Evolutionary conservation across 2,797 vertebrate species (phyloP).

Genomic region (Notolabrus celidotus): DNA sequence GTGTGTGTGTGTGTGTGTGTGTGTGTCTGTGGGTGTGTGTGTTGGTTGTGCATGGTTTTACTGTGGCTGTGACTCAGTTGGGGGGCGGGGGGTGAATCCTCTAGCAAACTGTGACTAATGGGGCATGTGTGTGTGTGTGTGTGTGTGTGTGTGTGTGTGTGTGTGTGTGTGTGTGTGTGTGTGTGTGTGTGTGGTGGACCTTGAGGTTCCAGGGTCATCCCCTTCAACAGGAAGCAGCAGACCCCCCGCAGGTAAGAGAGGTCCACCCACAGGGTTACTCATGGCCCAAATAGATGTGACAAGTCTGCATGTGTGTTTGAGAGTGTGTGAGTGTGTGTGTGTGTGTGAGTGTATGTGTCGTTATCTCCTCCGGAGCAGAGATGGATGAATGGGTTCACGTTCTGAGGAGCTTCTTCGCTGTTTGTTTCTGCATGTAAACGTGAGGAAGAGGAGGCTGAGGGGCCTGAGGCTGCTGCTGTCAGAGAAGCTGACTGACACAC

Average conservation of each 20-base stretch:
- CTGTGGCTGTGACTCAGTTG: conserved; percentile 39
- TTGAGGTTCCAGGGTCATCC: conserved; percentile 30
- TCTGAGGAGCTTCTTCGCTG: conserved; percentile 34
- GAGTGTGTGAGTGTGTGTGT: conserved; percentile 14
- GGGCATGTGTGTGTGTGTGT: conserved; percentile 7
- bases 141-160: not conserved
- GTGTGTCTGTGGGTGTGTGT: not conserved
- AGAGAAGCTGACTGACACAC: conserved; percentile 38
- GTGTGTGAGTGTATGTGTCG: not conserved
- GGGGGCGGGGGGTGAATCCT: conserved; percentile 24
- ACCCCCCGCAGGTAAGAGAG: conserved; percentile 53
- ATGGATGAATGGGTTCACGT: conserved; percentile 34
- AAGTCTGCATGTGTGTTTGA: conserved; percentile 29
- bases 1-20: not conserved
- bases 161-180: not conserved
- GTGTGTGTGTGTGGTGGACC: conserved; percentile 22
- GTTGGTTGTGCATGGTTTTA: conserved; percentile 7
- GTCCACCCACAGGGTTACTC: conserved; percentile 53
- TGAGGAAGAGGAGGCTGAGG: conserved; percentile 37
- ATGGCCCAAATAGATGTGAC: conserved; percentile 69
- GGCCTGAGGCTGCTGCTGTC: conserved; percentile 51
- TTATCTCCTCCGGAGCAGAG: conserved; percentile 10
- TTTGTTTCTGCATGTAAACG: conserved; percentile 63
- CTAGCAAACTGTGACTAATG: conserved; percentile 60
- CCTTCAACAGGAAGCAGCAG: conserved; percentile 46